Conservation (phyloP, 1,140 invertebrate genomes). For the Pachypsylla venusta region DNA sequence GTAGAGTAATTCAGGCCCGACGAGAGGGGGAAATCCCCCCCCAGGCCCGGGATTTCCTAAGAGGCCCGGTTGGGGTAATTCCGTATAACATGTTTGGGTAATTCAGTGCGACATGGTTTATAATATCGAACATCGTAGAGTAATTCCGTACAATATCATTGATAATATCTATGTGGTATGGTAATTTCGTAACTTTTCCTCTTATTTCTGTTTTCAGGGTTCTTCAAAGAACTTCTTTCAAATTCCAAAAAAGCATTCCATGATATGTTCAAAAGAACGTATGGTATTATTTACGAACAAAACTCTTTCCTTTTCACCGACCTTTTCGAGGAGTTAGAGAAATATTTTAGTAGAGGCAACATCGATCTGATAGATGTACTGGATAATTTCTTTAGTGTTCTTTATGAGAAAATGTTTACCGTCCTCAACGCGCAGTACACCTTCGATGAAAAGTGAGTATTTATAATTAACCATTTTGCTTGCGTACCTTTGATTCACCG, state of each 20-base stretch:
- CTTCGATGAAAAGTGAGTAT: conserved; percentile 71
- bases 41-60: too few relatives aligned
- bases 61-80: too few relatives aligned
- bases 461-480: too few relatives aligned
- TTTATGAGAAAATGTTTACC: conserved; percentile 93
- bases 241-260: conserved; percentile 75
- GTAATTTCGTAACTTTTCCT: not conserved
- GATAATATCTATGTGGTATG: not conserved
- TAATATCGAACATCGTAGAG: not conserved
- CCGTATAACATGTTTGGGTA: not conserved
- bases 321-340: conserved; percentile 77
- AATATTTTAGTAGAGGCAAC: conserved; percentile 70
- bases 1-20: too few relatives aligned
- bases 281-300: conserved; percentile 87
- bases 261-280: conserved; percentile 86
- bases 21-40: too few relatives aligned
- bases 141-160: not conserved
- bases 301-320: conserved; percentile 85
- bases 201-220: conserved; percentile 43
- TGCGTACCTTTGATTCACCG: too few relatives aligned
- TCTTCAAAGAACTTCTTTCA: conserved; percentile 69
- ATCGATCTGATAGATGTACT: conserved; percentile 70
- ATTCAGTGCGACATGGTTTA: not conserved
- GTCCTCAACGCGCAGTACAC: conserved; percentile 81
- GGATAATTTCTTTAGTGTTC: conserved; percentile 81